Evolutionary conservation across 2,797 vertebrate genomes (phyloP).

Genomic region (Ceyx erithaca): DNA sequence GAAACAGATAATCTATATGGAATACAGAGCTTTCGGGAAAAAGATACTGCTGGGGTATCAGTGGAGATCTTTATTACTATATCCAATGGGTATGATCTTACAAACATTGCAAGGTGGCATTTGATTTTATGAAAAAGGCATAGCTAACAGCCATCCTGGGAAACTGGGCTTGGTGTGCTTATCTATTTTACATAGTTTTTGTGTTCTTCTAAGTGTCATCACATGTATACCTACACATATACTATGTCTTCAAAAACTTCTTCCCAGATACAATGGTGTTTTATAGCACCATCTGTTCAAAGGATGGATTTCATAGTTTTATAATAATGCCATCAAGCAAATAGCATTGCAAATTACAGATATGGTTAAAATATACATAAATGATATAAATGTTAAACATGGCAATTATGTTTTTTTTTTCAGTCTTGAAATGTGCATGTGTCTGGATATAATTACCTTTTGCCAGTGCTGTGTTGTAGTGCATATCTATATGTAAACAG

Average conservation of each 20-base stretch:
- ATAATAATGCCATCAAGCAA: too few relatives aligned
- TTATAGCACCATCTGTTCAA: too few relatives aligned
- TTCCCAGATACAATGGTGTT: too few relatives aligned
- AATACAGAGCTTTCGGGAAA: slow-evolving; percentile 31
- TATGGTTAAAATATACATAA: too few relatives aligned
- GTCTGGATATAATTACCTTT: too few relatives aligned
- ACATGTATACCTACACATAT: slow-evolving; percentile 42
- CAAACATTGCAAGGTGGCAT: slow-evolving; percentile 1
- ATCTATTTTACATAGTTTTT: slow-evolving; percentile 57
- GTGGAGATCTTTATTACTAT: slow-evolving; percentile 3
- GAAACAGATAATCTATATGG: slow-evolving; percentile 23
- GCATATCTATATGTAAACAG: too few relatives aligned
- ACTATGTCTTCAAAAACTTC: slow-evolving; percentile 17
- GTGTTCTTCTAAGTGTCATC: slow-evolving; percentile 62
- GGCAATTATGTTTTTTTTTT: too few relatives aligned
- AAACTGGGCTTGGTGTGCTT: background rate
- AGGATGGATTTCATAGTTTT: too few relatives aligned
- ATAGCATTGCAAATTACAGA: too few relatives aligned
- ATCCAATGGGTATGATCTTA: slow-evolving; percentile 12
- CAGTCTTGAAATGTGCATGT: too few relatives aligned
- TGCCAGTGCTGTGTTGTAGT: too few relatives aligned
- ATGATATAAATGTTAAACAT: too few relatives aligned
- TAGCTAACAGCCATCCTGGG: background rate
- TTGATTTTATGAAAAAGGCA: slow-evolving; percentile 27
- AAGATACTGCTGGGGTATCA: background rate